phyloP scores from a whole-genome alignment of 2,888 invertebrate genomes.

The Cataglyphis altisquamis region DNA sequence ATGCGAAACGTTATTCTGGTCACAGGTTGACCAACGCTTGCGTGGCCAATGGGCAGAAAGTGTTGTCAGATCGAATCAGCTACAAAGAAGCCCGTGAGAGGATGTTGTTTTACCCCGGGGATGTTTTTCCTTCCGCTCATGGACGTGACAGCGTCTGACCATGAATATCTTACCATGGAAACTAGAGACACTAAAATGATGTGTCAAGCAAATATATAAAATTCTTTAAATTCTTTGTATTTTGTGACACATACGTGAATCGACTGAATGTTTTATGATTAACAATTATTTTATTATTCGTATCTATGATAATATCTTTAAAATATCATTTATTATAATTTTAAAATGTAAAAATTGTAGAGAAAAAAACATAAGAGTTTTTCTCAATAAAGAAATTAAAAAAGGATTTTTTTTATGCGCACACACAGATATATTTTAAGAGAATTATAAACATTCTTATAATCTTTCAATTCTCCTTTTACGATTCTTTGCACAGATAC shows the following conservation, averaged over 20 bases:
- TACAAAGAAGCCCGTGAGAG: conserved; percentile 46
- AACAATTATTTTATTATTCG: background rate
- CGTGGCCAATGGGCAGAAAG: conserved; percentile 66
- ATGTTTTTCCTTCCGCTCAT: conserved; percentile 32
- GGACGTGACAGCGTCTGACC: background rate
- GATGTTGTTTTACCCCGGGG: conserved; percentile 54
- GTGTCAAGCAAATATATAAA: conserved; percentile 4
- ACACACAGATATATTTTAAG: background rate
- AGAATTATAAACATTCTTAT: background rate
- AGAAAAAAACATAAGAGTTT: background rate
- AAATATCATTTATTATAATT: background rate
- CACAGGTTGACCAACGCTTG: conserved; percentile 59
- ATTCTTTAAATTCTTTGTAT: background rate
- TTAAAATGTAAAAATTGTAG: conserved; percentile 2
- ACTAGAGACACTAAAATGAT: background rate
- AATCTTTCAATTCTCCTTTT: background rate
- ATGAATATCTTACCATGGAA: conserved; percentile 30
- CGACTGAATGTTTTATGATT: background rate
- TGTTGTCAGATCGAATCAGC: conserved; percentile 70
- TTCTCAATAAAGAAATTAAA: background rate
- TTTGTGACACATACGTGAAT: background rate
- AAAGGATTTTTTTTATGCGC: background rate
- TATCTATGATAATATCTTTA: background rate
- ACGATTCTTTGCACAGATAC: background rate
- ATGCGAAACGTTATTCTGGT: conserved; percentile 63